Percentiles rank a stretch among this genome's conserved stretches.
Evolutionary conservation across 1,140 invertebrate species (phyloP).

Genomic region (Brachionus angularis): DNA sequence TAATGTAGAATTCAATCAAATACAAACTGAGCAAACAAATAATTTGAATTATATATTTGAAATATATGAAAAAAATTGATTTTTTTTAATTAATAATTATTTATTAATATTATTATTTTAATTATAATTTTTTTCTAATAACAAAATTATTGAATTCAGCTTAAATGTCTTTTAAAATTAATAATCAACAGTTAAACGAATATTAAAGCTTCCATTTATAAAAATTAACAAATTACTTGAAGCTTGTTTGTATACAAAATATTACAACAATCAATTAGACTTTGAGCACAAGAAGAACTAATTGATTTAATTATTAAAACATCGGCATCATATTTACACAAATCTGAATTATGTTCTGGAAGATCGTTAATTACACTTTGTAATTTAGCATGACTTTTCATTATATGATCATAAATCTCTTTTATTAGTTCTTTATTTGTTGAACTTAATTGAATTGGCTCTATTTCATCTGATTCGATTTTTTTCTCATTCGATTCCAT

Average conservation of each 20-base stretch:
- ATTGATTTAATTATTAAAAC: conserved; percentile 2
- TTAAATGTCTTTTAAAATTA: too few species aligned
- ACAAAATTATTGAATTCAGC: too few species aligned
- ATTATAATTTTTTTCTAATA: too few species aligned
- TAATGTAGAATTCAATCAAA: conserved; percentile 27
- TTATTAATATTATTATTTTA: too few species aligned
- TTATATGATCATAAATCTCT: conserved; percentile 4
- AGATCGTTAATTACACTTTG: conserved; percentile 4
- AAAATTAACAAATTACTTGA: neutral
- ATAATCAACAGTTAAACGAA: too few species aligned
- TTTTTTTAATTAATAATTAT: too few species aligned
- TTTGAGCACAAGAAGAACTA: neutral
- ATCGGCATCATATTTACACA: neutral
- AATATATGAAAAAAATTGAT: conserved; percentile 31
- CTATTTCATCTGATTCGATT: neutral
- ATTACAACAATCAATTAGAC: neutral
- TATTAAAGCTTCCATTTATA: neutral
- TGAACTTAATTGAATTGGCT: neutral
- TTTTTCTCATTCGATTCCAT: neutral
- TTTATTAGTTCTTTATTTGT: neutral
- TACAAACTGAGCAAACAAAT: neutral
- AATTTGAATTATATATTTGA: conserved; percentile 18
- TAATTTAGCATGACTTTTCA: conserved; percentile 17
- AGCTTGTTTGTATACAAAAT: neutral
- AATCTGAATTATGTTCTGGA: too few species aligned